A percentile compares a stretch with the other conserved stretches of the same genome.
phyloP scores from a whole-genome alignment of 2,113 vertebrate species.

The Menura novaehollandiae region DNA sequence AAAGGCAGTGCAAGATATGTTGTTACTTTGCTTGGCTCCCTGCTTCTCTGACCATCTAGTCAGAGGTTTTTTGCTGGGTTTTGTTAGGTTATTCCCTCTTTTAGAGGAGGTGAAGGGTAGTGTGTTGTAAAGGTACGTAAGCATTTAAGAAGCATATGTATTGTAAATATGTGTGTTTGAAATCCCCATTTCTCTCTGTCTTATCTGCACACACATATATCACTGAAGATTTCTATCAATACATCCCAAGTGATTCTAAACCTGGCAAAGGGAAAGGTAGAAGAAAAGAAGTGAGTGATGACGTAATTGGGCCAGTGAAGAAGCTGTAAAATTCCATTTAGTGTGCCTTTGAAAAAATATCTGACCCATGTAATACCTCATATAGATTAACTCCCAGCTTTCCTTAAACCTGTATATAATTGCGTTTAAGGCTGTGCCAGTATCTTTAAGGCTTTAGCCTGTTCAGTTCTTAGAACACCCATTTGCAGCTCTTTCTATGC shows the following conservation, averaged over 20 bases:
- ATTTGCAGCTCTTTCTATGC: not conserved
- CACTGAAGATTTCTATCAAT: not conserved
- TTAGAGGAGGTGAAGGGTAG: not conserved
- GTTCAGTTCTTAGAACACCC: not conserved
- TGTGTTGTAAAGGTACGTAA: not conserved
- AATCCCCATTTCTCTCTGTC: not conserved
- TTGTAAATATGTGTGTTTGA: not conserved
- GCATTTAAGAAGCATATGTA: not conserved
- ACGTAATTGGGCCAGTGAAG: constrained; percentile 38
- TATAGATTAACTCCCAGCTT: constrained; percentile 57
- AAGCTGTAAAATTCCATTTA: constrained; percentile 60
- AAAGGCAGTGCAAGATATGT: not conserved
- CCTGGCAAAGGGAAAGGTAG: not conserved
- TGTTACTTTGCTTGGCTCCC: not conserved
- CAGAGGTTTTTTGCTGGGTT: not conserved
- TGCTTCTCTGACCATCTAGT: not conserved
- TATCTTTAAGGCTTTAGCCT: constrained; percentile 3
- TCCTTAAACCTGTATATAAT: constrained; percentile 25
- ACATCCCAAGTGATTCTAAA: not conserved
- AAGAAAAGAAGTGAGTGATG: constrained; percentile 3
- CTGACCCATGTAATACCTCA: constrained; percentile 39
- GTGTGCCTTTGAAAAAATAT: constrained; percentile 15
- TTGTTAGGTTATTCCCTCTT: not conserved
- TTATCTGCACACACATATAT: not conserved
- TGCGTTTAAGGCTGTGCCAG: not conserved